Conservation (phyloP, 2,797 vertebrate genomes). For the Macropus fuliginosus region DNA sequence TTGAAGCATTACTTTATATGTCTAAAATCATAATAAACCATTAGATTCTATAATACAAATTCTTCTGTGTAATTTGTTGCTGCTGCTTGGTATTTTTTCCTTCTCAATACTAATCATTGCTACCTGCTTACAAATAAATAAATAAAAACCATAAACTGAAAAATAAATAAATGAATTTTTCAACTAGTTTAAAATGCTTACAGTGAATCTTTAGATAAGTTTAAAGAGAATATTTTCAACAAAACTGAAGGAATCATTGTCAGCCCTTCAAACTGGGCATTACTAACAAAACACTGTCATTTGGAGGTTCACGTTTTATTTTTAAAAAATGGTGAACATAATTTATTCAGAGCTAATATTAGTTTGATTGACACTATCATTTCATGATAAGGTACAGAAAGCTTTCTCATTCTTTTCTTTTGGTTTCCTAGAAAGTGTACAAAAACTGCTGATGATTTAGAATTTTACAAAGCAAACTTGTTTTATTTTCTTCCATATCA, state of each 20-base stretch:
- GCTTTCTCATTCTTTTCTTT: too few species aligned
- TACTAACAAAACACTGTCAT: background rate
- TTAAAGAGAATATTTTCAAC: slow-evolving; percentile 6
- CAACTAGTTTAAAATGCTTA: slow-evolving; percentile 4
- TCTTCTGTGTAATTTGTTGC: slow-evolving; percentile 57
- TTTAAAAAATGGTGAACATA: too few species aligned
- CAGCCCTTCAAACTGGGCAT: background rate
- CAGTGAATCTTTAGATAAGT: slow-evolving; percentile 35
- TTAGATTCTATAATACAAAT: slow-evolving; percentile 57
- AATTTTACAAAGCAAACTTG: too few species aligned
- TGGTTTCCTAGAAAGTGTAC: too few species aligned
- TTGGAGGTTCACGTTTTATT: background rate
- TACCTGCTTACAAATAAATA: slow-evolving; percentile 17
- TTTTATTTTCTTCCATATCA: too few species aligned
- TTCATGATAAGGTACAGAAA: background rate
- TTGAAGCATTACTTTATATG: slow-evolving; percentile 66
- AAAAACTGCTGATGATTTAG: too few species aligned
- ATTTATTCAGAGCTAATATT: background rate
- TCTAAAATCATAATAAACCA: slow-evolving; percentile 66
- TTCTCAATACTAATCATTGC: slow-evolving; percentile 38
- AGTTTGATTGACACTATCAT: background rate
- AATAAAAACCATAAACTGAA: background rate
- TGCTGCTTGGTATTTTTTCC: slow-evolving; percentile 62
- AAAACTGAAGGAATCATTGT: background rate
- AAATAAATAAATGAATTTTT: slow-evolving; percentile 41